A percentile compares a stretch with the other conserved stretches of the same genome.
phyloP scores from a whole-genome alignment of 2,888 invertebrate genomes.

The Ditula angustiorana region DNA sequence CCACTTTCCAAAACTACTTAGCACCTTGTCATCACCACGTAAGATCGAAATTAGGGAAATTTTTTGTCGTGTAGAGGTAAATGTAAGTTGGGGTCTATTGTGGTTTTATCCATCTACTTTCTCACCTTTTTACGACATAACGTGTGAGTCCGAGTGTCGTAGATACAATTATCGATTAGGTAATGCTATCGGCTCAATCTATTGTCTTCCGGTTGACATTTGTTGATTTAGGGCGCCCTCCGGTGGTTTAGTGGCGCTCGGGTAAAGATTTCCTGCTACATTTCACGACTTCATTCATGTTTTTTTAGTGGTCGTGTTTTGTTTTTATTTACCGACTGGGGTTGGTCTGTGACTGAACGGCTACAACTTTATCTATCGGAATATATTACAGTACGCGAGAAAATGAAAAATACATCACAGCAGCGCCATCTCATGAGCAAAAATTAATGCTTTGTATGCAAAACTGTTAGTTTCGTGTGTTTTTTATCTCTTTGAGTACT shows the following conservation, averaged over 20 bases:
- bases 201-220: constrained; percentile 82
- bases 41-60: constrained; percentile 42
- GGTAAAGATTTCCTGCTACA: constrained; percentile 61
- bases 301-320: constrained; percentile 16
- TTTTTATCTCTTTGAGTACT: too few species aligned
- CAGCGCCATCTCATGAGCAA: too few species aligned
- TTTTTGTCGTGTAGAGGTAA: neutral
- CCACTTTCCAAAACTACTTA: constrained; percentile 8
- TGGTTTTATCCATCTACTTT: constrained; percentile 82
- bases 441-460: too few species aligned
- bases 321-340: neutral
- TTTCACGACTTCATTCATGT: constrained; percentile 33
- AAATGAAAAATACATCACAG: too few species aligned
- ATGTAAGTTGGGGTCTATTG: constrained; percentile 53
- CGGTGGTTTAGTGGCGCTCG: constrained; percentile 69
- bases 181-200: constrained; percentile 82
- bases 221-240: constrained; percentile 78
- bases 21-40: constrained; percentile 41
- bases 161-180: constrained; percentile 86
- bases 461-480: too few species aligned
- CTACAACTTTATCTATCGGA: neutral
- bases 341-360: neutral
- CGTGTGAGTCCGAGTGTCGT: constrained; percentile 82
- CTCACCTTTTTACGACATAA: constrained; percentile 84
- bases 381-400: too few species aligned